A percentile compares a stretch with the other conserved stretches of the same genome.
Evolutionary conservation across 2,797 vertebrate genomes (phyloP).

Genomic region (Acanthis flammea): DNA sequence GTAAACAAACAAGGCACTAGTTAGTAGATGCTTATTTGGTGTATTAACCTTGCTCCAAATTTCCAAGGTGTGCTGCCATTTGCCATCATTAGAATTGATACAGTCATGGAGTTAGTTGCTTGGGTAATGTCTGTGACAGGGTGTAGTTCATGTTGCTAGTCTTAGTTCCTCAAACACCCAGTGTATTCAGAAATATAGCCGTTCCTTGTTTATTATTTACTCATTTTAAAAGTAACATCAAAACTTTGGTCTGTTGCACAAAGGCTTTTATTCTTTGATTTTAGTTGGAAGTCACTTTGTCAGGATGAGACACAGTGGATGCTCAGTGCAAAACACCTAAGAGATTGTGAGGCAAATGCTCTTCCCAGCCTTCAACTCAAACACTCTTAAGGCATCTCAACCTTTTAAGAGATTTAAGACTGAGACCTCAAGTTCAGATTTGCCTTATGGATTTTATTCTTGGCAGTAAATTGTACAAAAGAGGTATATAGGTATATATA

Average conservation of each 20-base stretch:
- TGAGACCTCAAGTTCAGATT: background rate
- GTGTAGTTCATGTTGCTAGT: background rate
- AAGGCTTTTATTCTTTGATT: background rate
- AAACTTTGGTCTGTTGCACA: background rate
- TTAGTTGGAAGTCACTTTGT: background rate
- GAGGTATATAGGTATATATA: background rate
- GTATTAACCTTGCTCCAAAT: background rate
- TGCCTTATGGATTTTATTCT: background rate
- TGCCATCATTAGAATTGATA: background rate
- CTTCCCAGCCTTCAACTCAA: background rate
- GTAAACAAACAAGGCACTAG: background rate
- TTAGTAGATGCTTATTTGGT: background rate
- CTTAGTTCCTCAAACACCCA: background rate
- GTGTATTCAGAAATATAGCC: background rate
- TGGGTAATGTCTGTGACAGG: background rate
- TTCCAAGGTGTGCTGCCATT: background rate
- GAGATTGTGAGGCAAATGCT: background rate
- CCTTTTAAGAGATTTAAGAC: background rate
- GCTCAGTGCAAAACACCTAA: background rate
- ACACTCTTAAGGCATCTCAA: background rate
- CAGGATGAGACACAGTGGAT: background rate
- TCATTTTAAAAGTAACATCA: background rate
- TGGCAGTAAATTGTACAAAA: background rate
- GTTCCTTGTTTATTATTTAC: background rate
- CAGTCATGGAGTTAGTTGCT: background rate